These are phyloP conservation scores for Galerucella nymphaeae DNA, from an alignment of 2,888 invertebrate genomes.

Conservation along the genomic window DNA sequence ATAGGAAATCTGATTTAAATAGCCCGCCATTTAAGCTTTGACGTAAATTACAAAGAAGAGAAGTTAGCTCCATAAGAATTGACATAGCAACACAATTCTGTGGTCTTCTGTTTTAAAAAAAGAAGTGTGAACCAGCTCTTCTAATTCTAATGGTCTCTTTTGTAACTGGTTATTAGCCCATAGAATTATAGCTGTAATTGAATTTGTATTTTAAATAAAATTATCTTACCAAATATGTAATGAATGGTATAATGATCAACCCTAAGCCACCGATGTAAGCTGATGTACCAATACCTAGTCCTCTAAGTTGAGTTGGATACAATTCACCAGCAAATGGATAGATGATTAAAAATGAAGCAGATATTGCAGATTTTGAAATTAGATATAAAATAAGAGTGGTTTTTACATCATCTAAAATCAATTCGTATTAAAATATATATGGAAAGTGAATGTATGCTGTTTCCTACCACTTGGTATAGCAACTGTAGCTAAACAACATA, in stretches of 20 bases:
- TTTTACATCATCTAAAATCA: conserved; percentile 74
- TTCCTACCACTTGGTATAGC: conserved; percentile 79
- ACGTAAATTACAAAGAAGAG: too few species aligned
- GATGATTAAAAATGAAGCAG: conserved; percentile 90
- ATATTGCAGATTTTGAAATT: conserved; percentile 88
- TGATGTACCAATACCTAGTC: conserved; percentile 90
- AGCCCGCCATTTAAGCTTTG: too few species aligned
- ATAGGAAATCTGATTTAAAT: too few species aligned
- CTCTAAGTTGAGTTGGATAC: conserved; percentile 90
- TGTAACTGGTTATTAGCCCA: too few species aligned
- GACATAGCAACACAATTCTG: too few species aligned
- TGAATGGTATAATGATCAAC: conserved; percentile 88
- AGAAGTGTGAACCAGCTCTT: too few species aligned
- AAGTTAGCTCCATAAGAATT: too few species aligned
- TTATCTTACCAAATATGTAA: conserved; percentile 84
- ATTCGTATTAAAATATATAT: background rate
- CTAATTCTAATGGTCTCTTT: too few species aligned
- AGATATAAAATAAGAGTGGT: conserved; percentile 81
- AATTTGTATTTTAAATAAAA: background rate
- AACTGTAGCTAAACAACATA: conserved; percentile 86
- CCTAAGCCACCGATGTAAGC: conserved; percentile 92
- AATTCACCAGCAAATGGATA: conserved; percentile 94
- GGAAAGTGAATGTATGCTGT: too few species aligned
- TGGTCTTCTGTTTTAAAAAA: too few species aligned
- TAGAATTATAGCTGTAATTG: too few species aligned